phyloP scores from a whole-genome alignment of 1,140 invertebrate species.

The Drosophila cardini region DNA sequence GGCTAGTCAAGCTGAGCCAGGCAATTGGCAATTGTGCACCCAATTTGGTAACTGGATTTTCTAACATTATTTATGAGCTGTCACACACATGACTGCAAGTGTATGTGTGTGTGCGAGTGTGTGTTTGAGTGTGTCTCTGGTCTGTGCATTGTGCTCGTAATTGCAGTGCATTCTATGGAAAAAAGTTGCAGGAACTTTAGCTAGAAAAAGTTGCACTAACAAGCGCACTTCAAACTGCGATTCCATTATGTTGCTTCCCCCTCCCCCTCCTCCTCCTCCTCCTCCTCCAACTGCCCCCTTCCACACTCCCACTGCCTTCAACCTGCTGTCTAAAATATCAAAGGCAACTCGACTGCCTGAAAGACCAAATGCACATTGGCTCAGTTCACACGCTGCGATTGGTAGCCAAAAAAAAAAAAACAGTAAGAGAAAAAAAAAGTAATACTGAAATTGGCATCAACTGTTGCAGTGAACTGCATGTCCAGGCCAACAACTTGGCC shows the following conservation, averaged over 20 bases:
- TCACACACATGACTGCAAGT: conserved; percentile 3
- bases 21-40: conserved; percentile 77
- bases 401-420: conserved; percentile 33
- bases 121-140: conserved; percentile 15
- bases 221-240: conserved; percentile 62
- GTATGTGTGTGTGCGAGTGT: conserved; percentile 11
- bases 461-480: conserved; percentile 17
- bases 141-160: conserved; percentile 21
- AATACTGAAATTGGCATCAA: conserved; percentile 24
- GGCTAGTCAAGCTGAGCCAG: conserved; percentile 23
- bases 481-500: conserved; percentile 33
- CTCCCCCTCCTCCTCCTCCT: neutral
- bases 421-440: conserved; percentile 3
- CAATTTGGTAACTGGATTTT: conserved; percentile 83
- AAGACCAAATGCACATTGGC: conserved; percentile 42
- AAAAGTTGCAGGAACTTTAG: conserved; percentile 71
- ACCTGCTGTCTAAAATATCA: conserved; percentile 67
- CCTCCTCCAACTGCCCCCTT: neutral
- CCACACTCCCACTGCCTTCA: neutral
- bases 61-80: conserved; percentile 72
- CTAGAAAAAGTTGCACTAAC: conserved; percentile 73
- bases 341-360: conserved; percentile 49
- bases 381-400: conserved; percentile 70
- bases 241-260: conserved; percentile 7
- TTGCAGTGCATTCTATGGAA: conserved; percentile 34